phyloP scores from a whole-genome alignment of 1,140 invertebrate species.

The Procambarus clarkii region DNA sequence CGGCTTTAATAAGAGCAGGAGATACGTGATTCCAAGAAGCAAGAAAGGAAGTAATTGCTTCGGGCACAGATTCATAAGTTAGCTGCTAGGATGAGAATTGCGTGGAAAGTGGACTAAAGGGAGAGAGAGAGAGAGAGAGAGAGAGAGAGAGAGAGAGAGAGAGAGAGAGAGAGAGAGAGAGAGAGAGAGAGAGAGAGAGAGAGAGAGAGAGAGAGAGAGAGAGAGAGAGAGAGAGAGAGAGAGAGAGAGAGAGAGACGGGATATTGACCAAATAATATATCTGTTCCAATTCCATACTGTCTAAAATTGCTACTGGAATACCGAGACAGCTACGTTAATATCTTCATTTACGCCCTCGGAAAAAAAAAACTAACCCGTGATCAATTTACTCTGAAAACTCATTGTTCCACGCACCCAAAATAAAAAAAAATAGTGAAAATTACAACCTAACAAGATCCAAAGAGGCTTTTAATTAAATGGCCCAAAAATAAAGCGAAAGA shows the following conservation, averaged over 20 bases:
- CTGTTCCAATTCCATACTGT: conserved; percentile 7
- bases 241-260: too few relatives aligned
- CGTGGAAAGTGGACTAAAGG: conserved; percentile 1
- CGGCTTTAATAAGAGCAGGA: conserved; percentile 14
- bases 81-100: conserved; percentile 24
- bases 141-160: too few relatives aligned
- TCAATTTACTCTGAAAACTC: conserved; percentile 43
- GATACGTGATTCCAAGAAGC: conserved; percentile 24
- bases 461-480: conserved; percentile 58
- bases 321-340: neutral
- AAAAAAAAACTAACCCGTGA: conserved; percentile 19
- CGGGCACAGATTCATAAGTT: conserved; percentile 41
- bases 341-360: conserved; percentile 25
- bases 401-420: conserved; percentile 16
- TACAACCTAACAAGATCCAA: conserved; percentile 42
- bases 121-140: too few relatives aligned
- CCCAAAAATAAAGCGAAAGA: conserved; percentile 58
- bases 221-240: too few relatives aligned
- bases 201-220: too few relatives aligned
- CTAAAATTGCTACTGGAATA: neutral
- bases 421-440: conserved; percentile 24
- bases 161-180: too few relatives aligned
- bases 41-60: conserved; percentile 41
- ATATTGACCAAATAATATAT: conserved; percentile 24
- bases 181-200: too few relatives aligned